Evolutionary conservation across 2,888 invertebrate species (phyloP), one percentile per base, ranked within the genome.

Genomic region (Masnerella sp.): DNA sequence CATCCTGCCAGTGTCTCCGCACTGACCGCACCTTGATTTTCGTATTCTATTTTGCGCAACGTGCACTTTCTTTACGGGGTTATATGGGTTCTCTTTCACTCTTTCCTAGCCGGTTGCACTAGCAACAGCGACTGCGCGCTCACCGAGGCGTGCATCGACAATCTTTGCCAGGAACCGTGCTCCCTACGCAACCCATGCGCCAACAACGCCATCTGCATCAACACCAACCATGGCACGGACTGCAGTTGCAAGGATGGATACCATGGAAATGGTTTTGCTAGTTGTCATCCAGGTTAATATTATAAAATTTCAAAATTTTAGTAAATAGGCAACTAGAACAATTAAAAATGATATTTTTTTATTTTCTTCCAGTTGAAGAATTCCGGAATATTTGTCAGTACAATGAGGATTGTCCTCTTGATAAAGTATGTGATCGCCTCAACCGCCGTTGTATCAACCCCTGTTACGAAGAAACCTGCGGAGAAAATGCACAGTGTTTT

Each of bases 331-430:
- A 38, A 30, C 12, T 14, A 18, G 9, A 32, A 32, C 2, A 36
- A 17, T 30, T 30, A 34, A 36, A 2, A 49, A 32, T 18, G 11
- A 17, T 30, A 14, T 18, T 17, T 32, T 7, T n/a, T n/a, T n/a
- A n/a, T n/a, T n/a, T n/a, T n/a, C n/a, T n/a, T n/a, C n/a, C n/a
- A 90, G 90, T 88, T 11, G 83, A 85, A 22, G 85, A 87, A 40
- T 86, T 89, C 74, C 89, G 89, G 79, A 89, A 91, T 77, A 90
- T 95, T 52, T 96, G 96, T 85, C 96, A 96, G 85, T 95, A 95
- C 87, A 96, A 96, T 83, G 95, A 95, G 89, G 96, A 96, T 83
- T 96, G 96, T 84, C 95, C 95, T 58, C 94, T 94, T n/a, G 91
- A 93, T 81, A 92, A 94, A 81, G 89, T 95, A 15, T 96, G 96